These are phyloP conservation scores for Erethizon dorsatum DNA, from an alignment of 2,797 vertebrate species.

Conservation along the genomic window DNA sequence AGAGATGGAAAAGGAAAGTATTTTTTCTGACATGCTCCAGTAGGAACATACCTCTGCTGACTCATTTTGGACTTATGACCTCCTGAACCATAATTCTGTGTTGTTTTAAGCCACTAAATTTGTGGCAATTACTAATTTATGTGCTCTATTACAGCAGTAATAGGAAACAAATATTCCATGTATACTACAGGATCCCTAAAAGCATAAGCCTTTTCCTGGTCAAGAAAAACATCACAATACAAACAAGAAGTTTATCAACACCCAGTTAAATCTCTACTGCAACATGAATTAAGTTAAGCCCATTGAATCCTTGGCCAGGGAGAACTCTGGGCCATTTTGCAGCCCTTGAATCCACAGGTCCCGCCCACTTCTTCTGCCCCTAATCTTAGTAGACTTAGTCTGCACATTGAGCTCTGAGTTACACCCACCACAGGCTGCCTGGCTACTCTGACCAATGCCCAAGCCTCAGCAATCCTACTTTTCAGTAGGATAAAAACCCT, in stretches of 20 bases:
- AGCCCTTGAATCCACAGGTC: background rate
- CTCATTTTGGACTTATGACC: slow-evolving; percentile 24
- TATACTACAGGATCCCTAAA: background rate
- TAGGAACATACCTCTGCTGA: background rate
- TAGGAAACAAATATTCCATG: background rate
- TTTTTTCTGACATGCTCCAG: background rate
- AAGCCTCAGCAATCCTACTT: background rate
- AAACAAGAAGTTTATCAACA: background rate
- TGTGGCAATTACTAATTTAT: background rate
- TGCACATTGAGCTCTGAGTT: background rate
- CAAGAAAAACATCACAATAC: background rate
- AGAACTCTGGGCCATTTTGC: background rate
- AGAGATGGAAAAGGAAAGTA: slow-evolving; percentile 5
- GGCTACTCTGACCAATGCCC: background rate
- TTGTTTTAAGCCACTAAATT: slow-evolving; percentile 7
- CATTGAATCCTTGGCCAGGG: background rate
- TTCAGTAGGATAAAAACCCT: background rate
- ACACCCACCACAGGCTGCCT: background rate
- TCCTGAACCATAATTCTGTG: background rate
- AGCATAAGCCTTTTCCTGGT: background rate
- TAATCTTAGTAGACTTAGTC: background rate
- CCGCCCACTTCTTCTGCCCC: background rate
- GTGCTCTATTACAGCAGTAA: background rate
- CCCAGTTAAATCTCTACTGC: background rate
- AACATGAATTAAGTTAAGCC: background rate